Conservation (phyloP, 2,888 invertebrate species). For the Patella depressa region DNA sequence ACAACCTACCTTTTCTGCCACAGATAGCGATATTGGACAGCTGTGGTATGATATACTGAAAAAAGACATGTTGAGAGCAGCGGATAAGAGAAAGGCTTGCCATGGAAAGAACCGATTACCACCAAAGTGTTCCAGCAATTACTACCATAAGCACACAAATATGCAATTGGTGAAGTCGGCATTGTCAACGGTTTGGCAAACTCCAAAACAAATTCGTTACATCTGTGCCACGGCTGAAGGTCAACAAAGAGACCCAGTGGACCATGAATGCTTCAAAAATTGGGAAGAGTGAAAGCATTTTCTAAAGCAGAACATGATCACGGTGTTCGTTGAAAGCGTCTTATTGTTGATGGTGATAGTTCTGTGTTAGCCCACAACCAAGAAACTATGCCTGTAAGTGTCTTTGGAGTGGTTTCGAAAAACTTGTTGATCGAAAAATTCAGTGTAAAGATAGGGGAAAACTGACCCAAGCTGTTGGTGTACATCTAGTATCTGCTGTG, state of each 20-base stretch:
- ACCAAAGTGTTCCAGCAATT: slow-evolving; percentile 37
- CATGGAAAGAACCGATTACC: slow-evolving; percentile 26
- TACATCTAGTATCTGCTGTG: slow-evolving; percentile 30
- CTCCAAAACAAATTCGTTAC: slow-evolving; percentile 38
- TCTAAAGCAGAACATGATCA: slow-evolving; percentile 27
- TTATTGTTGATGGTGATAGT: slow-evolving; percentile 36
- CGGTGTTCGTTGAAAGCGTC: slow-evolving; percentile 34
- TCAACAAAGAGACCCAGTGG: not conserved
- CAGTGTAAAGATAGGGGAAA: slow-evolving; percentile 21
- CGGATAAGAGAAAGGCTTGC: slow-evolving; percentile 32
- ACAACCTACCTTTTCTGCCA: slow-evolving; percentile 15
- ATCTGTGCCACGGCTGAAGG: slow-evolving; percentile 29
- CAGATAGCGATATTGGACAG: slow-evolving; percentile 22
- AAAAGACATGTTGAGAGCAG: slow-evolving; percentile 27
- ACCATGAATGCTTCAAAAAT: slow-evolving; percentile 34
- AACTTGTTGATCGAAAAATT: slow-evolving; percentile 22
- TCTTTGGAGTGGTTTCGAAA: slow-evolving; percentile 22
- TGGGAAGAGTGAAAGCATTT: slow-evolving; percentile 36
- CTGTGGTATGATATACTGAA: slow-evolving; percentile 23
- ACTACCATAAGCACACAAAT: slow-evolving; percentile 41
- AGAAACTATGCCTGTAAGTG: slow-evolving; percentile 28
- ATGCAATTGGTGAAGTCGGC: slow-evolving; percentile 42
- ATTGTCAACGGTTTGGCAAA: slow-evolving; percentile 37
- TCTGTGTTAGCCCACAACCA: slow-evolving; percentile 24
- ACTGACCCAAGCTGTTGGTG: slow-evolving; percentile 18